Percentiles rank a stretch among this genome's conserved stretches.
Conservation (phyloP, 30 jellyfish, hydroid and myxozoan species). For the Cassiopea xamachana region DNA sequence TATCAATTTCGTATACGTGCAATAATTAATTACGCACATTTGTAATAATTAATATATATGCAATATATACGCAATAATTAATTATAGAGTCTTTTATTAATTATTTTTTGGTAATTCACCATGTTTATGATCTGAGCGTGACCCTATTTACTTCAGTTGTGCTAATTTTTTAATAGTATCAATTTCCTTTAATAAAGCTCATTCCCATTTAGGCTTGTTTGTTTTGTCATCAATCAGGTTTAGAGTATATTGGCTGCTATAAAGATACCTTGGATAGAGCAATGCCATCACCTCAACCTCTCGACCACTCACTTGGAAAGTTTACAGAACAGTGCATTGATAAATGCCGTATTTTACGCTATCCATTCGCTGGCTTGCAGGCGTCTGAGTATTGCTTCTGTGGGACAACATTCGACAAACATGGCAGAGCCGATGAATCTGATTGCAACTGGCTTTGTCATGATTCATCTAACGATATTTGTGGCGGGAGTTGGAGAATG, state of each 20-base stretch:
- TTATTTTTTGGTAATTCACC: too few species aligned
- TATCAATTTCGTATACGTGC: too few species aligned
- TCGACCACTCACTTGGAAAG: not conserved
- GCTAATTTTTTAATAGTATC: too few species aligned
- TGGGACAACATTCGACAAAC: not conserved
- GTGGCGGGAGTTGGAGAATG: not conserved
- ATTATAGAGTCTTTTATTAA: too few species aligned
- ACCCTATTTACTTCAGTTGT: too few species aligned
- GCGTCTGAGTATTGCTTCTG: not conserved
- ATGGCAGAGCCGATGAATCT: not conserved
- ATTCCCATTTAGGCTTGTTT: not conserved
- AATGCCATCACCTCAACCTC: not conserved
- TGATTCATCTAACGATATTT: not conserved
- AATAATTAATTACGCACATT: too few species aligned
- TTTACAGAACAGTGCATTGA: not conserved
- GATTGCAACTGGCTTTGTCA: not conserved
- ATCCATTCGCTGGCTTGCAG: not conserved
- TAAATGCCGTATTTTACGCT: not conserved
- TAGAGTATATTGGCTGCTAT: conserved; percentile 9
- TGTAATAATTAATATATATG: too few species aligned
- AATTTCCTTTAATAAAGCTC: too few species aligned
- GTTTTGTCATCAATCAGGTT: not conserved
- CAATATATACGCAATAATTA: too few species aligned
- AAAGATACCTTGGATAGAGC: not conserved
- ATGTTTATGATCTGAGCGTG: too few species aligned